phyloP scores from a whole-genome alignment of 1,140 invertebrate species.

The Colletes gigas region DNA sequence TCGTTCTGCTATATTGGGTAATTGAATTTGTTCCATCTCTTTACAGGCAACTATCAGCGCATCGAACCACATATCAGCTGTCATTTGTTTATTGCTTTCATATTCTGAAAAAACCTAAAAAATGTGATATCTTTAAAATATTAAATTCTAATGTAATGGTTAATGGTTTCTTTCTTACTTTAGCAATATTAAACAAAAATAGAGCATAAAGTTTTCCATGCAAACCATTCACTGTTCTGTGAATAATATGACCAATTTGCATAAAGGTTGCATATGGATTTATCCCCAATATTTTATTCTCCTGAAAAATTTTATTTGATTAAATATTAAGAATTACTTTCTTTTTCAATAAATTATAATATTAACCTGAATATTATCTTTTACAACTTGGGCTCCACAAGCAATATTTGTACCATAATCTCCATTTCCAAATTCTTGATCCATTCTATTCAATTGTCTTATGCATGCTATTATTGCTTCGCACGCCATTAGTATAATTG shows the following conservation, averaged over 20 bases:
- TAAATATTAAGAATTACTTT: not conserved
- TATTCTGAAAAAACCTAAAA: slow-evolving; percentile 59
- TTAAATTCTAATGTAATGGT: not conserved
- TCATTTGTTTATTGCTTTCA: slow-evolving; percentile 50
- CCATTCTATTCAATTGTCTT: slow-evolving; percentile 84
- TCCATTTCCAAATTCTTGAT: slow-evolving; percentile 84
- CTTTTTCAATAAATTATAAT: slow-evolving; percentile 3
- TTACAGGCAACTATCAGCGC: slow-evolving; percentile 74
- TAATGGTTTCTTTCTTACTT: slow-evolving; percentile 57
- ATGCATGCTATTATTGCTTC: slow-evolving; percentile 82
- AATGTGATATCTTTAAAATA: slow-evolving; percentile 4
- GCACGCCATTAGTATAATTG: slow-evolving; percentile 78
- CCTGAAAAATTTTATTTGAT: slow-evolving; percentile 38
- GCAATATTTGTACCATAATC: slow-evolving; percentile 85
- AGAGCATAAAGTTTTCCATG: slow-evolving; percentile 80
- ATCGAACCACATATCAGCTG: slow-evolving; percentile 68
- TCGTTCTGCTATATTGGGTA: slow-evolving; percentile 79
- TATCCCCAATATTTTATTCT: slow-evolving; percentile 52
- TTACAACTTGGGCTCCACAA: slow-evolving; percentile 80
- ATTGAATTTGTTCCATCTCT: slow-evolving; percentile 80
- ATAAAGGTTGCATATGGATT: slow-evolving; percentile 67
- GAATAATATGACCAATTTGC: slow-evolving; percentile 73
- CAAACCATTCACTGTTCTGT: slow-evolving; percentile 74
- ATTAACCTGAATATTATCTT: slow-evolving; percentile 62
- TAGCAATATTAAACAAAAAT: slow-evolving; percentile 80